Conservation (phyloP, 2,113 vertebrate genomes). For the Oncorhynchus keta region DNA sequence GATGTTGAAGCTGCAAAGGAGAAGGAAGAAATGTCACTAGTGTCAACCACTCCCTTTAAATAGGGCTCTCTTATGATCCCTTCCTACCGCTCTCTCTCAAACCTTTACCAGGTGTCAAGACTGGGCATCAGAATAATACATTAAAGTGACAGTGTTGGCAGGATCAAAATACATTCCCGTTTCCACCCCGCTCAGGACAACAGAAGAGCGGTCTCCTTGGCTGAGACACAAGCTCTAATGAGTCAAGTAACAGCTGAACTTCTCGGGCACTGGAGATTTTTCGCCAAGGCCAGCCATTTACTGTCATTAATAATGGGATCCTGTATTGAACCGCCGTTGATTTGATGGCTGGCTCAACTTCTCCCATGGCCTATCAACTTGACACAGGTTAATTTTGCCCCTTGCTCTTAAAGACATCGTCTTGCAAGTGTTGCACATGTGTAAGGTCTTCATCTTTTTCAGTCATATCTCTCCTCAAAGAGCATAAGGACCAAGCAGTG, state of each 20-base stretch:
- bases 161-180: slow-evolving; percentile 80
- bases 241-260: slow-evolving; percentile 95
- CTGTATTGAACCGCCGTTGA: slow-evolving; percentile 73
- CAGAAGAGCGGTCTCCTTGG: slow-evolving; percentile 82
- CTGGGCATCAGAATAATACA: slow-evolving; percentile 81
- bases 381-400: slow-evolving; percentile 90
- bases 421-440: slow-evolving; percentile 81
- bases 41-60: slow-evolving; percentile 79
- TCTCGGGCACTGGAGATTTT: slow-evolving; percentile 81
- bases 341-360: slow-evolving; percentile 83
- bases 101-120: slow-evolving; percentile 79
- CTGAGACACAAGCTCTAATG: slow-evolving; percentile 89
- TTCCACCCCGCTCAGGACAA: slow-evolving; percentile 82
- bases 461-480: slow-evolving; percentile 57
- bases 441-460: slow-evolving; percentile 70
- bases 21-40: slow-evolving; percentile 80
- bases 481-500: slow-evolving; percentile 64
- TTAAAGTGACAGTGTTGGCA: slow-evolving; percentile 90
- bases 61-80: slow-evolving; percentile 75
- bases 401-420: slow-evolving; percentile 81
- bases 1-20: slow-evolving; percentile 43
- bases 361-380: slow-evolving; percentile 83
- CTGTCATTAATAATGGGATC: slow-evolving; percentile 91
- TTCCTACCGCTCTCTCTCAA: slow-evolving; percentile 66
- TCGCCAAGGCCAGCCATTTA: slow-evolving; percentile 79